Evolutionary conservation across 2,888 invertebrate species (phyloP).

Genomic region (Synanthedon vespiformis): DNA sequence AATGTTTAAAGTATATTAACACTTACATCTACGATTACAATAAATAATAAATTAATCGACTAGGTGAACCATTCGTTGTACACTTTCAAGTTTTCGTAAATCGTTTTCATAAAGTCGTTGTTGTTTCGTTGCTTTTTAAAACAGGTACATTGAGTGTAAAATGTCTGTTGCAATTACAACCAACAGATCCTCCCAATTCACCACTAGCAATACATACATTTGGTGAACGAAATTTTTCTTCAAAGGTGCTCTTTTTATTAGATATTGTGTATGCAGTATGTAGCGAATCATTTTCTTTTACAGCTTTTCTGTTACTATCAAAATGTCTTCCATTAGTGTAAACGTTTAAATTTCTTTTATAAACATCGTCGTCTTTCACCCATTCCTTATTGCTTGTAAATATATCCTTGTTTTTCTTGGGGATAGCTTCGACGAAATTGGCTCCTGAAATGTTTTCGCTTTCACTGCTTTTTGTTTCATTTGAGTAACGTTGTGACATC

Average conservation of each 20-base stretch:
- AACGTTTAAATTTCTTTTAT: constrained; percentile 31
- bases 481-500: constrained; percentile 55
- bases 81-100: constrained; percentile 4
- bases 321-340: constrained; percentile 28
- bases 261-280: constrained; percentile 34
- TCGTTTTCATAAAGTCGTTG: constrained; percentile 38
- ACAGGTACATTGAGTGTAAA: constrained; percentile 55
- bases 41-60: constrained; percentile 40
- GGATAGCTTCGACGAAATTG: constrained; percentile 36
- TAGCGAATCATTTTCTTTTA: constrained; percentile 23
- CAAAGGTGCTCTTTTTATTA: constrained; percentile 29
- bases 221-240: constrained; percentile 50
- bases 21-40: too few species aligned
- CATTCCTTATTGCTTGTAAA: constrained; percentile 33
- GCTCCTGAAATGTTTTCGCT: constrained; percentile 35
- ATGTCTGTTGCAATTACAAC: constrained; percentile 59
- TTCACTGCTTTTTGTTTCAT: constrained; percentile 38
- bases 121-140: constrained; percentile 44
- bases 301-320: constrained; percentile 17
- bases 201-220: constrained; percentile 55
- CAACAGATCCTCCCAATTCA: constrained; percentile 43
- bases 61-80: constrained; percentile 34
- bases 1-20: too few species aligned
- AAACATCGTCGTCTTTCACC: constrained; percentile 25
- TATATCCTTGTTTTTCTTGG: constrained; percentile 33